A percentile compares a stretch with the other conserved stretches of the same genome.
phyloP scores from a whole-genome alignment of 2,113 vertebrate genomes.

The Chrysemys picta region DNA sequence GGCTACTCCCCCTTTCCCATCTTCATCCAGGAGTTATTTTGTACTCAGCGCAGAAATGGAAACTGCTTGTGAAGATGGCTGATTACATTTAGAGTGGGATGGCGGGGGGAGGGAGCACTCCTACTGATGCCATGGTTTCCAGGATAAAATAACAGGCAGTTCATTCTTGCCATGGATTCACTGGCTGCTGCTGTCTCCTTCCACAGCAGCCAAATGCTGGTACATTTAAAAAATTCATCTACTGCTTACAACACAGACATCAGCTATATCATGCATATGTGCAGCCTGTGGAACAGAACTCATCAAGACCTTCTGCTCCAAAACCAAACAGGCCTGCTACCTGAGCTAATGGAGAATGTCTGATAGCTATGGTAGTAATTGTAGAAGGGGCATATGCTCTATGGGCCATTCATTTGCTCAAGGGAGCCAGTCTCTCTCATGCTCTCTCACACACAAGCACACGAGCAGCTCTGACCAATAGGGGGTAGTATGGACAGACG shows the following conservation, averaged over 20 bases:
- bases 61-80: background rate
- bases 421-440: background rate
- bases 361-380: background rate
- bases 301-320: background rate
- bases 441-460: accelerated
- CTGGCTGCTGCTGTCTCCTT: background rate
- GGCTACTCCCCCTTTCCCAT: background rate
- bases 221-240: background rate
- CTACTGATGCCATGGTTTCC: background rate
- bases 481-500: background rate
- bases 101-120: background rate
- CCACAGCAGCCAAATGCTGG: background rate
- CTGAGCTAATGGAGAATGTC: background rate
- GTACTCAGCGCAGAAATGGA: background rate
- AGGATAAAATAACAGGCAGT: background rate
- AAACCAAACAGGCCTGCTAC: background rate
- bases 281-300: background rate
- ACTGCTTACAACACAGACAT: background rate
- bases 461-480: accelerated
- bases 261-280: background rate
- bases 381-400: background rate
- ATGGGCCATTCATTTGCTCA: background rate
- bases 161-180: background rate
- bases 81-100: background rate
- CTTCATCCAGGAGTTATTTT: background rate